Evolutionary conservation across 2,113 vertebrate species (phyloP), one percentile per base, ranked within the genome.

Genomic region (Oreochromis spilurus): DNA sequence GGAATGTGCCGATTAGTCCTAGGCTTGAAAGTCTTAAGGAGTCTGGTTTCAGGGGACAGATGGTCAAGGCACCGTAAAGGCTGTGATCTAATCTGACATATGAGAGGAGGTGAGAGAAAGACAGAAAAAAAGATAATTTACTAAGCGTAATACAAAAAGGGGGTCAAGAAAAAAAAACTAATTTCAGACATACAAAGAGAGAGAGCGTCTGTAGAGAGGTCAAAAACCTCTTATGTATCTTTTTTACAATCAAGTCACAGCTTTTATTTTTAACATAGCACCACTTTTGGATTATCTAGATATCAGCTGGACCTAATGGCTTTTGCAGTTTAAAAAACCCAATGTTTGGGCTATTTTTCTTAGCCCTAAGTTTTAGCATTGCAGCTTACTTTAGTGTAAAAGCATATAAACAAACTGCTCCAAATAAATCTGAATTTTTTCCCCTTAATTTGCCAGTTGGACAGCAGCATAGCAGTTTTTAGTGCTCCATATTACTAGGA

Each of bases 1-100:
- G 1, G 3, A 48, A 86, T 3, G 13, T 26, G 54, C 86, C 58
- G 58, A 38, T 90, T 58, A 48, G 34, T 31, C 40, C 31, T 53
- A 36, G 58, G 38, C 58, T 8, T 72, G 4, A 75, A 65, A 58
- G 48, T 80, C 54, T 78, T 83, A 72, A 80, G 55, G 38, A 81
- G 52, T 10, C 48, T 48, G 45, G 9, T 57, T 84, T 36, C 36
- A 14, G 87, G 38, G 26, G 34, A 83, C 82, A 86, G 92, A 90
- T 81, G 91, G 92, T 87, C 54, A 70, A 43, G 43, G 72, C 60
- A 83, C 70, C 62, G 65, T 5, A 72, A 84, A 67, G 60, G 70
- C 65, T 87, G 24, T 52, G 60, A 79, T 82, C 21, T 79, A 88
- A 88, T 91, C 79, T 9, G 9, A 84, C 19, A 36, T 84, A 88